Evolutionary conservation across 2,888 invertebrate species (phyloP), one percentile per base, ranked within the genome.

Genomic region (Pristionchus japonicus): DNA sequence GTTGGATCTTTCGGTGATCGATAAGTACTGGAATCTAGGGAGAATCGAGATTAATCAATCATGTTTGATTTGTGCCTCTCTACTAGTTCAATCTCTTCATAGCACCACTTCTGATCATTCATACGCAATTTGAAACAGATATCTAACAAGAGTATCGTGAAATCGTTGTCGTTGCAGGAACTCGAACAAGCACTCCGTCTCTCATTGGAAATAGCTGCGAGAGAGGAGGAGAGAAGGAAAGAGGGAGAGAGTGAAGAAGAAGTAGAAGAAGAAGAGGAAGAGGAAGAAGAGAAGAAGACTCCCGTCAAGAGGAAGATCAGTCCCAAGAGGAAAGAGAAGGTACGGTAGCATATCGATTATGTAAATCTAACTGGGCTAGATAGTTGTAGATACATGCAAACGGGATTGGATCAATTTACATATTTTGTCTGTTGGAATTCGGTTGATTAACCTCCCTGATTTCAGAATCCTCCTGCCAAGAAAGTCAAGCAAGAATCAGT

Each of bases 101-200:
- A 1, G 52, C 0, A 3, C 3, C 1, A 23, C 20, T 52, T 52
- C 52, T 1, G 1, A 49, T 49, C 1, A 7, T 17, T 49, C 15
- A 3, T 49, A 49, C 49, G 17, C 17, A 49, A 20, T 40, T 40
- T n/a, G 37, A 37, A 23, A 7, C 40, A 52, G 3, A 31, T 3
- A 77, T 77, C 37, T 4, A 77, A 77, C 20, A 15, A 17, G 52
- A 52, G 4, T 40, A 77, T 31, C 77, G 77, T 20, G 27, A 2
- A 34, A 20, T 52, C 0, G 0, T 31, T 3, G 17, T 34, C 31
- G 67, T 9, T 86, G 1, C 27, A 86, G 86, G 86, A 86, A 40
- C 67, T 86, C 7, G 86, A 86, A 47, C 49, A 86, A 27, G 86
- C 86, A 20, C 67, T 86, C n/a, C 86, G 86, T 27, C 49, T 86